These are phyloP conservation scores for Pemphigus obesinymphae DNA, from an alignment of 1,140 invertebrate genomes.

Conservation along the genomic window DNA sequence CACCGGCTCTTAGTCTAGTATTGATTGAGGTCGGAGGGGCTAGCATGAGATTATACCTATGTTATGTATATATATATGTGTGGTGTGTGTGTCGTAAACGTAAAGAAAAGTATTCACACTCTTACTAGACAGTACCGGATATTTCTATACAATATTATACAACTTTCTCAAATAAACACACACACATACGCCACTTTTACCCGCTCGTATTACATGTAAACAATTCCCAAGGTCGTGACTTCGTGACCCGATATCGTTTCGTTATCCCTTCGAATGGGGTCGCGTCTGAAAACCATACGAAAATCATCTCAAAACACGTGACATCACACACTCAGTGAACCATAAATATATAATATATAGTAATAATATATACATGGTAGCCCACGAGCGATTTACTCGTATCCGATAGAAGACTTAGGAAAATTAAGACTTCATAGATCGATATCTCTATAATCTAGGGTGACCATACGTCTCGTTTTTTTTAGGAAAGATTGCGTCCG, in stretches of 20 bases:
- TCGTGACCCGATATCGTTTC: constrained; percentile 6
- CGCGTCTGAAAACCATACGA: not conserved
- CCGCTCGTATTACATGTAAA: not conserved
- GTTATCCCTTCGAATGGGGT: constrained; percentile 2
- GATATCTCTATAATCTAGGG: no score
- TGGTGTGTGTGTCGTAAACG: not conserved
- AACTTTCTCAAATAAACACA: not conserved
- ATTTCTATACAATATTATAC: not conserved
- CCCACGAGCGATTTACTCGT: no score
- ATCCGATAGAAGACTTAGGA: no score
- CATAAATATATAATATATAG: not conserved
- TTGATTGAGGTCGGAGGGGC: constrained; percentile 6
- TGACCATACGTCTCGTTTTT: no score
- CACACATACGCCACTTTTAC: not conserved
- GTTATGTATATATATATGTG: not conserved
- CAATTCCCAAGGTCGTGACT: not conserved
- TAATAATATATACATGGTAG: not conserved
- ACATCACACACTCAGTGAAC: not conserved
- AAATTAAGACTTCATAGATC: no score
- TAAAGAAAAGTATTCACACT: not conserved
- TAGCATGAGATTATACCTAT: not conserved
- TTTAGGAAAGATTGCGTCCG: no score
- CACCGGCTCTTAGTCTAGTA: not conserved
- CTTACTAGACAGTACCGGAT: not conserved
- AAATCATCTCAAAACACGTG: not conserved